Percentiles rank a stretch among this genome's conserved stretches.
Evolutionary conservation across 2,113 vertebrate species (phyloP).

Genomic region (Daboia siamensis): DNA sequence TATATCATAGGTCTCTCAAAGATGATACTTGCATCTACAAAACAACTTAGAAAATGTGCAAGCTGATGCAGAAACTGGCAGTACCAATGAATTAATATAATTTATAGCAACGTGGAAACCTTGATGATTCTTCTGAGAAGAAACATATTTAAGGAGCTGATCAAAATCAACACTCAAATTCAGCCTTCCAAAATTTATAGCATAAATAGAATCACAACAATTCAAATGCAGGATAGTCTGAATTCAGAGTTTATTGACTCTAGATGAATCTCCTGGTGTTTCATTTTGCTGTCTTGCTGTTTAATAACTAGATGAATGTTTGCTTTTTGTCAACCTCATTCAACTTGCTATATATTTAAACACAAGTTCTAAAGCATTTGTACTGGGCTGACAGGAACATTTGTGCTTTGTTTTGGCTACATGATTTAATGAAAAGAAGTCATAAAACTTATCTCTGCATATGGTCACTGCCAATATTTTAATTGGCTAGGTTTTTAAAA

Average conservation of each 20-base stretch:
- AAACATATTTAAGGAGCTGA: background rate
- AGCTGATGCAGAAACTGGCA: background rate
- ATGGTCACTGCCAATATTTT: constrained; percentile 49
- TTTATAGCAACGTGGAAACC: background rate
- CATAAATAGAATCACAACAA: background rate
- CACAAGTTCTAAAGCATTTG: constrained; percentile 19
- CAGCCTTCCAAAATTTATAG: background rate
- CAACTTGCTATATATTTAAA: background rate
- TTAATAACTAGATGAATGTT: background rate
- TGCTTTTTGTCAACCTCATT: constrained; percentile 2
- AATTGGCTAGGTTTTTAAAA: constrained; percentile 46
- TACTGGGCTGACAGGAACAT: background rate
- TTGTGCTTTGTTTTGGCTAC: constrained; percentile 38
- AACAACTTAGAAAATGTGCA: background rate
- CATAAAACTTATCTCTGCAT: constrained; percentile 55
- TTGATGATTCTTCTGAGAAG: background rate
- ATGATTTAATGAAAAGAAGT: constrained; percentile 50
- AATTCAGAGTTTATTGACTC: background rate
- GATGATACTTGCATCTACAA: background rate
- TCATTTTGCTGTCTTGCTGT: background rate
- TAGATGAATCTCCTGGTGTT: background rate
- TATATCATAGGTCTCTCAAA: background rate
- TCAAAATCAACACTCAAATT: background rate
- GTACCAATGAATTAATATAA: background rate
- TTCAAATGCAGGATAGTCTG: background rate